Conservation (phyloP, 2,888 invertebrate species). For the Trachelus stipa region DNA sequence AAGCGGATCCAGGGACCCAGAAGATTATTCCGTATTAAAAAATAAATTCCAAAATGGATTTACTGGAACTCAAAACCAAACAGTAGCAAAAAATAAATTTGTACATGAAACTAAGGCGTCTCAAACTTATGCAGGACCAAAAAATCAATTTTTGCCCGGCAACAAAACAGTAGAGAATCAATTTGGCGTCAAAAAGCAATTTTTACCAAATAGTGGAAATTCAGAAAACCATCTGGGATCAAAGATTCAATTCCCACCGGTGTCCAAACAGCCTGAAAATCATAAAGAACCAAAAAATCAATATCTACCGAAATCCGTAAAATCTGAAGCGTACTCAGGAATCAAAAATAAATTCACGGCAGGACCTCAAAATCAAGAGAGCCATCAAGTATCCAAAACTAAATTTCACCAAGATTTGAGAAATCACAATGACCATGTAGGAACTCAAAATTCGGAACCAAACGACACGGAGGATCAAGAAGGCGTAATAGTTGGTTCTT, state of each 20-base stretch:
- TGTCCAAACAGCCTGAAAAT: not conserved
- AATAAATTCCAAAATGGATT: conserved; percentile 15
- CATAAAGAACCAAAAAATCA: not conserved
- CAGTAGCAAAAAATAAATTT: conserved; percentile 8
- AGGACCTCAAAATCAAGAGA: not conserved
- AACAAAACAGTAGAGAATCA: conserved; percentile 8
- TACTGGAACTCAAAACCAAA: not conserved
- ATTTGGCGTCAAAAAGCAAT: not conserved
- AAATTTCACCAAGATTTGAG: not conserved
- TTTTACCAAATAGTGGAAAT: not conserved
- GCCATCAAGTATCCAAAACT: not conserved
- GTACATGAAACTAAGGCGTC: not conserved
- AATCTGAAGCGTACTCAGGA: not conserved
- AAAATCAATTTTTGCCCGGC: conserved; percentile 14
- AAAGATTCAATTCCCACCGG: not conserved
- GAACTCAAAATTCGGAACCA: not conserved
- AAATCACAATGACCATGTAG: not conserved
- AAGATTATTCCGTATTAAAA: conserved; percentile 12
- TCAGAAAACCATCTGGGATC: not conserved
- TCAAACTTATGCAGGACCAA: not conserved
- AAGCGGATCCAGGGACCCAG: conserved; percentile 13
- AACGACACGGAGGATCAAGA: conserved; percentile 22
- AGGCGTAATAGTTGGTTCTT: conserved; percentile 28
- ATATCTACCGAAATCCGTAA: not conserved
- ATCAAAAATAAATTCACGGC: not conserved